Evolutionary conservation across 2,888 invertebrate species (phyloP), one percentile per base, ranked within the genome.

Genomic region (Ommatoiulus sabulosus): DNA sequence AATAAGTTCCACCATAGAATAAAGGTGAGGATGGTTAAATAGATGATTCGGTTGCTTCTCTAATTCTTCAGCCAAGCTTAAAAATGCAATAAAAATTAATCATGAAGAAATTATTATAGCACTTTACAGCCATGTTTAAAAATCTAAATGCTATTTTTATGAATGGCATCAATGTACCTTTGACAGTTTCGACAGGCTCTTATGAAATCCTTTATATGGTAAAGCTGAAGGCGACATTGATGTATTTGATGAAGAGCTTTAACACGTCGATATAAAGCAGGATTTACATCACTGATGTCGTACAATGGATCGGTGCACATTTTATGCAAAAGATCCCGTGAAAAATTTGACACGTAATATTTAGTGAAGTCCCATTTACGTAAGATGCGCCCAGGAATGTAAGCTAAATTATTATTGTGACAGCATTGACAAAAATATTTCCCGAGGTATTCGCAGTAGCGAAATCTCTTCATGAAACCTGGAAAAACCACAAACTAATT

Each of bases 341-440:
- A 96, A 92, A 97, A 97, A 91, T 95, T 96, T 15, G 96, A 96
- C 15, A 97, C 97, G n/a, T 95, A 94, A 93, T 95, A 96, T 91
- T 95, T 95, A 89, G 92, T 94, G 92, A 93, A 94, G 90, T 93
- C 93, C 94, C 94, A 94, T 88, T 92, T 92, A 89, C 92, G 91
- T 35, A 94, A 91, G 86, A 94, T 93, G 44, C 92, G 91, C 3
- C 93, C 93, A 17, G 94, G 94, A 91, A 97, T 96, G 90, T 95
- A 93, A 5, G 95, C 94, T 89, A 95, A 94, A 92, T 96, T 95
- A 92, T 96, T 96, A 44, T 95, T 95, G 92, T 97, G 97, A 92
- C 97, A 97, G 86, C 96, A 96, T 15, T 96, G 96, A 91, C 97
- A 97, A 93, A 97, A 96, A 93, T 96, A 96, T 91, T 96, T 95